phyloP scores from a whole-genome alignment of 2,888 invertebrate genomes.

The Sussaba pulchella region DNA sequence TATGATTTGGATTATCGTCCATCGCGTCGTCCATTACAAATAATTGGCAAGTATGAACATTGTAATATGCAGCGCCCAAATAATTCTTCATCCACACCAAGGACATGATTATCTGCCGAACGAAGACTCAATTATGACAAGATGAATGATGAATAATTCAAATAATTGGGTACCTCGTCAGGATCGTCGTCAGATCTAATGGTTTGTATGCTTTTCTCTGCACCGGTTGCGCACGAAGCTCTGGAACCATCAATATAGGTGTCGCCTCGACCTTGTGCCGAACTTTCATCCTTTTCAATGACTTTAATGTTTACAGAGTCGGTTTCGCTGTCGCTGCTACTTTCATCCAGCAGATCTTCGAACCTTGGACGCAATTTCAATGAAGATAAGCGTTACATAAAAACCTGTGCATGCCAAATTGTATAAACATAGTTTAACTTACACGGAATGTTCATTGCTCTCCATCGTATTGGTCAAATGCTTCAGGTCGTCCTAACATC shows the following conservation, averaged over 20 bases:
- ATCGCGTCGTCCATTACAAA: conserved; percentile 89
- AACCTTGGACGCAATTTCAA: conserved; percentile 69
- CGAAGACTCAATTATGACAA: not conserved
- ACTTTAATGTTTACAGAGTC: conserved; percentile 5
- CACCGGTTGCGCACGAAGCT: not conserved
- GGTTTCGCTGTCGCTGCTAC: conserved; percentile 66
- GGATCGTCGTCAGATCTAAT: conserved; percentile 51
- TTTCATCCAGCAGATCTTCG: conserved; percentile 72
- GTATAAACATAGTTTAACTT: no score
- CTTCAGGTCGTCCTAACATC: no score
- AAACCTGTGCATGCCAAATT: no score
- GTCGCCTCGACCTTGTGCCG: not conserved
- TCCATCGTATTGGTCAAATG: no score
- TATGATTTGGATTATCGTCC: conserved; percentile 88
- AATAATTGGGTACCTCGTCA: conserved; percentile 55
- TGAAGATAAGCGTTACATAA: no score
- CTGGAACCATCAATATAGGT: not conserved
- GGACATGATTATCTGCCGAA: conserved; percentile 86
- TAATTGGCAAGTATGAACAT: conserved; percentile 88
- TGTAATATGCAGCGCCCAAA: conserved; percentile 91
- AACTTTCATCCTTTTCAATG: not conserved
- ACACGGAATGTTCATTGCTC: no score
- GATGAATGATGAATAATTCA: not conserved
- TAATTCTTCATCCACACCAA: conserved; percentile 88
- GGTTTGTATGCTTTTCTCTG: not conserved